Percentiles rank a stretch among this genome's conserved stretches.
These are phyloP conservation scores for Circaetus gallicus DNA, from an alignment of 2,113 vertebrate genomes.

Conservation along the genomic window DNA sequence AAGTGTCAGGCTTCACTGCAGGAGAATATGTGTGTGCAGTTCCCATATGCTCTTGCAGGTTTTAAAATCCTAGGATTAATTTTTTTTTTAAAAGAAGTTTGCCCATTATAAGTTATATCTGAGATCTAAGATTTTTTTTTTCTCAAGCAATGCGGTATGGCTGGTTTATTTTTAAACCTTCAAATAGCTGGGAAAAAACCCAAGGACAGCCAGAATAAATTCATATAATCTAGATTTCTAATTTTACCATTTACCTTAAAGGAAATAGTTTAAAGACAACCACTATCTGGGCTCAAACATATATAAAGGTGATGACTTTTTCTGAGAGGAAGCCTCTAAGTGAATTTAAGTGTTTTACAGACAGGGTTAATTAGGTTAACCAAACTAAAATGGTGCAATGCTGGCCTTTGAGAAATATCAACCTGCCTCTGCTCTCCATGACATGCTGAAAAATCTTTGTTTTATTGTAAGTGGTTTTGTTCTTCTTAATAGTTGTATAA, in stretches of 20 bases:
- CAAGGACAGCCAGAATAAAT: not conserved
- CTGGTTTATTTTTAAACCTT: slow-evolving; percentile 23
- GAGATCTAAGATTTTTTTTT: not conserved
- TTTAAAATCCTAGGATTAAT: not conserved
- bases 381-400: not conserved
- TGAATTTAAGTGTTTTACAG: not conserved
- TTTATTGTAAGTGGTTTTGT: not conserved
- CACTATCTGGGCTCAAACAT: rapidly evolving
- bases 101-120: not conserved
- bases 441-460: not conserved
- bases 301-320: not conserved
- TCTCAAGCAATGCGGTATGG: not conserved
- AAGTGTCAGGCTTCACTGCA: not conserved
- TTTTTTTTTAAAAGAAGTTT: not conserved
- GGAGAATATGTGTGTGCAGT: not conserved
- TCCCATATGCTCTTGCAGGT: not conserved
- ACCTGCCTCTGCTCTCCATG: not conserved
- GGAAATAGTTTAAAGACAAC: not conserved
- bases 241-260: not conserved
- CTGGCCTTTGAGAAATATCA: not conserved
- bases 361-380: not conserved
- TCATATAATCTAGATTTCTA: not conserved
- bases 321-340: not conserved
- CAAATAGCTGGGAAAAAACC: not conserved
- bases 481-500: not conserved